Evolutionary conservation across 37 sponge, comb jelly and placozoan genomes (phyloP).

Genomic region (Chondrosia reniformis): DNA sequence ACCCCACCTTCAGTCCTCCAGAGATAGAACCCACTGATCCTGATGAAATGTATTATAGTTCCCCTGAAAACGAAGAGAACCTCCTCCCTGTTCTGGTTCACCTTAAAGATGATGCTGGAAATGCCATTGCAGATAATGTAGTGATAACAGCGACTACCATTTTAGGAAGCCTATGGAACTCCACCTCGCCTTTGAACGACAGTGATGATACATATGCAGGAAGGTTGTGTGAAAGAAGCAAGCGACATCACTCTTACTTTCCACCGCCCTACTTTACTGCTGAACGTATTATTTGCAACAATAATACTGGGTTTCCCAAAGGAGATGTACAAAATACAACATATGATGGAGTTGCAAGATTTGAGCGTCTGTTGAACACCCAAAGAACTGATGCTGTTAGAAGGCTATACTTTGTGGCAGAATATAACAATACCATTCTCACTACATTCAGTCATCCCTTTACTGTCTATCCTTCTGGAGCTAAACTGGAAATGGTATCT

Average conservation of each 20-base stretch:
- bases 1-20: conserved; percentile 40
- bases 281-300: conserved; percentile 10
- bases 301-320: conserved; percentile 24
- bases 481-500: conserved; percentile 17
- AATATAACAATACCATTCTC: conserved; percentile 6
- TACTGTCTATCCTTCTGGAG: conserved; percentile 31
- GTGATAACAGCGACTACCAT: conserved; percentile 44
- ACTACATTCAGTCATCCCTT: conserved; percentile 14
- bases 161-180: background rate
- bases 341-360: conserved; percentile 43
- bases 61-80: conserved; percentile 40
- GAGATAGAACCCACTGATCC: conserved; percentile 38
- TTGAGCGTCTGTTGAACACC: conserved; percentile 45
- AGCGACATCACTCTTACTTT: conserved; percentile 5
- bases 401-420: conserved; percentile 22
- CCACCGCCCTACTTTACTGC: conserved; percentile 14
- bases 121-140: conserved; percentile 26
- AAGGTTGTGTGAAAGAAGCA: conserved; percentile 13
- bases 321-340: conserved; percentile 35
- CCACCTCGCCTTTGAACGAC: background rate
- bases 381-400: background rate
- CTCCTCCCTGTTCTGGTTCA: conserved; percentile 27
- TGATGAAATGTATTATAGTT: conserved; percentile 26
- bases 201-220: conserved; percentile 18
- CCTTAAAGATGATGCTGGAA: conserved; percentile 20